Evolutionary conservation across 2,888 invertebrate genomes (phyloP), one percentile per base, ranked within the genome.

Genomic region (Drosophila hamatofila): DNA sequence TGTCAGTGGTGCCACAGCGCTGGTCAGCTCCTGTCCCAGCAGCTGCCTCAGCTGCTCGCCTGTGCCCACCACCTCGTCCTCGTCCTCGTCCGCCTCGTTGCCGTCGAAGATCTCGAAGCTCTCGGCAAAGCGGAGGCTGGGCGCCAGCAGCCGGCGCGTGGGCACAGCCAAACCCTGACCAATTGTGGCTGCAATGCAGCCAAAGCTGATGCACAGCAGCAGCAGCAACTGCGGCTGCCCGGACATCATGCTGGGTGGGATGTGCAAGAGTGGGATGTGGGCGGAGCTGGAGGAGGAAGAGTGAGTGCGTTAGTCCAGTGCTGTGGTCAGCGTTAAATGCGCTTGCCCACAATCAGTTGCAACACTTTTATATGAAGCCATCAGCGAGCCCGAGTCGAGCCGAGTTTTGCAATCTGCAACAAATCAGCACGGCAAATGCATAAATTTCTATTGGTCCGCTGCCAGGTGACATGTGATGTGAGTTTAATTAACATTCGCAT

Each of bases 71-170:
- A n/a, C 37, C 8, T 56, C 56, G 0, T 27, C 54, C 8, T 56
- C 56, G 0, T 27, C 54, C 1, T 61, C 64, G n/a, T 33, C 62
- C 21, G 39, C 39, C 14, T 4, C 12, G 21, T 18, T 18, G n/a
- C 27, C 52, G n/a, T 72, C 81, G n/a, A 88, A 75, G 25, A 57
- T 57, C 59, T 84, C 84, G 48, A 88, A 84, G 52, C 84, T 88
- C 42, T 84, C 88, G 33, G 68, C 81, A 42, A 68, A 77, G 14
- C 41, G 65, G 0, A 67, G 41, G n/a, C 60, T 71, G 11, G 83
- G 88, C 11, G 75, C 68, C 73, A 75, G 48, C 35, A 83, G 66
- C 21, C 55, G 72, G 6, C 62, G 63, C 8, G 49, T 55, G 7
- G 88, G 70, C 55, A 51, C 23, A 14, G 48, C 1, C 55, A 69